These are phyloP conservation scores for Chaetorhynchus papuensis DNA, from an alignment of 2,113 vertebrate genomes.

Conservation along the genomic window DNA sequence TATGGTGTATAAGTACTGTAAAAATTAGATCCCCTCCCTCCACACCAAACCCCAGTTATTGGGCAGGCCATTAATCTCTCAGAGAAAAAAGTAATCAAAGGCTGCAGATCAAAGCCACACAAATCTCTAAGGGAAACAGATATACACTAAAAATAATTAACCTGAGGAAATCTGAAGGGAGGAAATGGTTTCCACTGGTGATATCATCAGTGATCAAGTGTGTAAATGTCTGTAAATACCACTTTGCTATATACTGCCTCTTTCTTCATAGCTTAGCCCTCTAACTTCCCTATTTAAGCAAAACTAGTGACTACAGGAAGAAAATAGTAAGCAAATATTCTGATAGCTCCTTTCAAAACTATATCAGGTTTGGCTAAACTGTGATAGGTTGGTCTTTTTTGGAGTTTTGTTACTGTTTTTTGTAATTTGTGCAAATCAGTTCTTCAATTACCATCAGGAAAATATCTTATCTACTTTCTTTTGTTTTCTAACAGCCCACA, in stretches of 20 bases:
- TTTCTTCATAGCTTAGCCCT: background rate
- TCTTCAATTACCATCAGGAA: background rate
- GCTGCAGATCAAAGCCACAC: background rate
- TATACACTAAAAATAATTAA: conserved; percentile 2
- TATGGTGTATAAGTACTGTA: background rate
- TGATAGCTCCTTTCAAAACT: background rate
- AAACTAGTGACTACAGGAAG: background rate
- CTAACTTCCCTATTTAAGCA: background rate
- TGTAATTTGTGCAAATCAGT: background rate
- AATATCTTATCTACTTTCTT: background rate
- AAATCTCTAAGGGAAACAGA: background rate
- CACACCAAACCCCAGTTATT: background rate
- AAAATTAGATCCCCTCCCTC: background rate
- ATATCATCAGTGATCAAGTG: background rate
- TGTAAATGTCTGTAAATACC: background rate
- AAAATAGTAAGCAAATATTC: background rate
- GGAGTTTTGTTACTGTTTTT: background rate
- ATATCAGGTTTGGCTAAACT: background rate
- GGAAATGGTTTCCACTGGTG: background rate
- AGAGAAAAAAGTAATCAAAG: background rate
- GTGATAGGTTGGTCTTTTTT: background rate
- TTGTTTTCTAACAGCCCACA: background rate
- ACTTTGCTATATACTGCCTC: background rate
- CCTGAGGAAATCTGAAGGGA: background rate
- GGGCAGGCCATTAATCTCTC: background rate